Evolutionary conservation across 2,888 invertebrate species (phyloP), one percentile per base, ranked within the genome.

Genomic region (Napeogenes sylphis): DNA sequence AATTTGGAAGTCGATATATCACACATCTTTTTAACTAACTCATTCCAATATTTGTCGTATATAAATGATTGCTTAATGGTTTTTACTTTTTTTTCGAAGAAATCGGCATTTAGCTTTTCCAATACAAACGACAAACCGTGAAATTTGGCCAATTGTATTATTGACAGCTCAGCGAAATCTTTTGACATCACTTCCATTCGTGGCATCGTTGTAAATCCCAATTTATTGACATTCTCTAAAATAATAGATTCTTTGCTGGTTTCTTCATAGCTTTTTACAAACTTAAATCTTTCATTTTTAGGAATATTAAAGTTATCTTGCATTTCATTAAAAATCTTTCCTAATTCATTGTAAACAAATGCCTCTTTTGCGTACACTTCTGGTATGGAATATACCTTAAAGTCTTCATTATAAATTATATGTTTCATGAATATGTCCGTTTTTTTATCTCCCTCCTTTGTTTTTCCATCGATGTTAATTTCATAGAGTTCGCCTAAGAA

Each of bases 131-230:
- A 75, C 0, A 86, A 61, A 0, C 72, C 79, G 55, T 86, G 86
- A 35, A 85, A 81, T 69, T 74, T 86, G 0, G 87, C 86, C 4
- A 87, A 69, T 60, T 83, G 74, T 58, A 74, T 65, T 0, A 85
- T 64, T 0, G 79, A 73, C 38, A 76, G 61, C 66, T 82, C 77
- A 6, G 80, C 79, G 68, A 81, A 83, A 33, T 77, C 70, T 4
- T 80, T 45, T 0, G 78, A 68, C n/a, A 81, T 69, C 0, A 77
- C 73, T 13, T 82, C 76, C 70, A 78, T 73, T 68, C 81, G 75
- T 13, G 75, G 61, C 10, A 67, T 68, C 0, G 78, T 81, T 35
- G 57, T 73, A 30, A 76, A 86, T 2, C 80, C 82, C 60, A 71
- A 72, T 45, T 71, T 76, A 5, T 67, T 57, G 32, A 84, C 62